Base-by-base conservation (phyloP, 2,888 invertebrate species). In the Tiliacea aurago region DNA sequence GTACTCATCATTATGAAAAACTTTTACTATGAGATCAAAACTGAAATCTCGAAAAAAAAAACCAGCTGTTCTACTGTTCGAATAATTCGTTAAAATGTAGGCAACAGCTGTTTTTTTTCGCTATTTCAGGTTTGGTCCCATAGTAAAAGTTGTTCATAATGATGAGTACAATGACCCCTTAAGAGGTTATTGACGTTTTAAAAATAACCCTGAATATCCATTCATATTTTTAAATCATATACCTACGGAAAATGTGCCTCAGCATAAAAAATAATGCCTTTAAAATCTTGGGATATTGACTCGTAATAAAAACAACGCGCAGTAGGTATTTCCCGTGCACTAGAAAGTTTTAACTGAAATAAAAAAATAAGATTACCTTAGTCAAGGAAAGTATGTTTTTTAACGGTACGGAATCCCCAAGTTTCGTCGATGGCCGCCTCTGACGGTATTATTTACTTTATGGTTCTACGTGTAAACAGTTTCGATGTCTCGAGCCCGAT, bases 391-490 rank as follows among this genome's bases (percentile, higher is more conserved):
- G 1, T 20, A 28, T 37, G 20, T 41, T 37, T 33, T 66, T 37
- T 4, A 37, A 11, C 20, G 13, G 10, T 51, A 53, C 66, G 41
- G 80, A 78, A 80, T 75, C 56, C 0, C 7, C n/a, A 51, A 13
- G 11, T 20, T 2, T 15, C 13, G 23, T 13, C 0, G 13, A 9
- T 11, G 23, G 28, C 6, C 33, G 13, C 5, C 18, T 56, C 53
- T 62, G 45, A 33, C 51, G n/a, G 47, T 66, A 80, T 66, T 78
- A 67, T 74, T 78, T 78, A 70, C 82, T 87, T 87, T 88, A 87
- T 85, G 83, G 81, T 81, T 87, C 80, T 83, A 88, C 86, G 87
- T 90, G 88, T 83, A 87, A 86, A 89, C 84, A 77, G 84, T 85
- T 88, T 85, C 84, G 78, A 86, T 88, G 83, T 86, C 78, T 84